phyloP scores from a whole-genome alignment of 2,797 vertebrate genomes.

The Ceryle rudis region DNA sequence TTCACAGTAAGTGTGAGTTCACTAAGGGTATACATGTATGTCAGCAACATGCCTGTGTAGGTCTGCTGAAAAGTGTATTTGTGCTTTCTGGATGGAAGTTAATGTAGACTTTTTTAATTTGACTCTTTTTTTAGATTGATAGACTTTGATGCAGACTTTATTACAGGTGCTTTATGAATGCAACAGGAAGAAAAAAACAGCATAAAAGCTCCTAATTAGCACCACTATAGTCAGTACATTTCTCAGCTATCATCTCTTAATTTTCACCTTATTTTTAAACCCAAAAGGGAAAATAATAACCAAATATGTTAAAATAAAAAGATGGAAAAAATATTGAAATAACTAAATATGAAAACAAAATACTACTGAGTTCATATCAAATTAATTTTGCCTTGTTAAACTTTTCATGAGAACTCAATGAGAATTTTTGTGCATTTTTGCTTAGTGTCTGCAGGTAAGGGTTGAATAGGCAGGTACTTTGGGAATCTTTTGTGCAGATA shows the following conservation, averaged over 20 bases:
- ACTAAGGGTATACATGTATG: fast-evolving
- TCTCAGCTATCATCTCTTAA: background rate
- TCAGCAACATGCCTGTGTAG: background rate
- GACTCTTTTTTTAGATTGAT: background rate
- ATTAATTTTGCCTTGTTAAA: background rate
- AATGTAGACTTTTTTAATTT: background rate
- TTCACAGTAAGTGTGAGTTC: background rate
- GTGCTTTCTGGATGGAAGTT: background rate
- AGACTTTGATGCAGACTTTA: background rate
- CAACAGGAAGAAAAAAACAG: background rate
- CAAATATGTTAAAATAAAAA: background rate
- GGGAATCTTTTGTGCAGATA: background rate
- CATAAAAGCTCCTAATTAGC: background rate
- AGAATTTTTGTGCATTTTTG: background rate
- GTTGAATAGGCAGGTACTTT: background rate
- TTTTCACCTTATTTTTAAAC: background rate
- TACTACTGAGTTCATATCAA: background rate
- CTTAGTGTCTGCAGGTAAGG: background rate
- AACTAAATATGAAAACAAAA: background rate
- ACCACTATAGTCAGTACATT: background rate
- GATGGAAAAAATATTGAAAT: background rate
- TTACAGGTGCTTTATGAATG: background rate
- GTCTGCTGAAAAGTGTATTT: background rate
- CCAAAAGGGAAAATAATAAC: background rate
- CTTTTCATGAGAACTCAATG: background rate